Base-by-base conservation (phyloP, 2,797 vertebrate genomes). In the Xenops minutus region DNA sequence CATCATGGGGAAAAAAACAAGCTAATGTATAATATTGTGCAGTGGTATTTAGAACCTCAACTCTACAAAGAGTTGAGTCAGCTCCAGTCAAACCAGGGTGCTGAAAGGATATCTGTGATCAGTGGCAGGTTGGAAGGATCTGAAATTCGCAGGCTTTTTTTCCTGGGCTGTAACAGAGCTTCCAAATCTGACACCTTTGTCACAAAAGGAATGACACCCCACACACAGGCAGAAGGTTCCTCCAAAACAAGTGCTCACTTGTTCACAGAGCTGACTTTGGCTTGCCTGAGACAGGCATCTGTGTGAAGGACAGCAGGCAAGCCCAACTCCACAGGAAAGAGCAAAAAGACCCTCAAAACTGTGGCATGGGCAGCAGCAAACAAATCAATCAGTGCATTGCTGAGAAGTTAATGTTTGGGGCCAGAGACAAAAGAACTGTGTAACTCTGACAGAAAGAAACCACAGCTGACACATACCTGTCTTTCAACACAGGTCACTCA, bases 151-250 rank as follows among this genome's bases (percentile, higher is more conserved):
- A 48, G 26, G 36, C 5, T 37, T 79, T 68, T 79, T 68, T 73
- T 29, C 32, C 54, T 41, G 44, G 30, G 30, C 34, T 62, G 23
- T 9, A 83, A 24, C 12, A 56, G 49, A 46, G 43, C 11, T 30
- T 9, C 21, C 0, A 4, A 5, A 67, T 63, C 79, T 12, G 10
- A 32, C 52, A 16, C 3, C 34, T 56, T 12, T 23, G 6, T 26
- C 69, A 41, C 37, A 58, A 71, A 82, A 76, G 2, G 6, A 59
- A 39, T 1, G 3, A 36, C n/a, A 52, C 3, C 13, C 43, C 4
- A 1, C 26, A 17, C 0, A 1, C 5, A 10, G 37, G 22, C 0
- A 0, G 62, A 58, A 77, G 37, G 71, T 1, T 81, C 32, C 79
- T 61, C 68, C 52, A 23, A 26, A 74, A n/a, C 36, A 66, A 76